phyloP scores from a whole-genome alignment of 53 echinoderm and acorn worm genomes.

The Patiria pectinifera region DNA sequence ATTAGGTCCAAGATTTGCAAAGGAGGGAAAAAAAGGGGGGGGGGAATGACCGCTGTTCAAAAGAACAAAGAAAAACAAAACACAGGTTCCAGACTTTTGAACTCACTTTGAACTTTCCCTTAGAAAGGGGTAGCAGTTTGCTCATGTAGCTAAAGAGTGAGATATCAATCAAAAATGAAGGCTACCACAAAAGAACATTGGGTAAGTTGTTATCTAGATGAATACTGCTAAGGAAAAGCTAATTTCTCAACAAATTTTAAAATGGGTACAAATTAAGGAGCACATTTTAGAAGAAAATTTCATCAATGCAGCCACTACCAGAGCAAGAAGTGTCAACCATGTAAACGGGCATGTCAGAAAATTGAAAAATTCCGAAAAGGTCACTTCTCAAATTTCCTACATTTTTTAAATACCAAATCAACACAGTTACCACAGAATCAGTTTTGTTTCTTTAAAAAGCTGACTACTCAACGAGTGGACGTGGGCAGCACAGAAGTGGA shows the following conservation, averaged over 20 bases:
- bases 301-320: too few species aligned
- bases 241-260: too few species aligned
- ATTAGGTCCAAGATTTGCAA: neutral
- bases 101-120: neutral
- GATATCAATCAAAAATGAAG: too few species aligned
- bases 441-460: neutral
- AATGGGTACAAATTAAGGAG: too few species aligned
- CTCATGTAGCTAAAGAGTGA: neutral
- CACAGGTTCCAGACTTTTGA: neutral
- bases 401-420: neutral
- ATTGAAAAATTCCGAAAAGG: neutral
- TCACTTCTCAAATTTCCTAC: neutral
- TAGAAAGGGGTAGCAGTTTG: neutral
- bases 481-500: neutral
- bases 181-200: too few species aligned
- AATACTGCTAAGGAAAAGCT: too few species aligned
- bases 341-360: too few species aligned
- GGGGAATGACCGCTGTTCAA: too few species aligned
- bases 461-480: neutral
- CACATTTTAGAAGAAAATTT: too few species aligned
- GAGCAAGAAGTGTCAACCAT: too few species aligned
- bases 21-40: neutral
- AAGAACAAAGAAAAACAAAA: neutral
- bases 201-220: too few species aligned
- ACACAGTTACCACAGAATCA: neutral